Evolutionary conservation across 2,888 invertebrate species (phyloP), one percentile per base, ranked within the genome.

Genomic region (Ectemnius lituratus): DNA sequence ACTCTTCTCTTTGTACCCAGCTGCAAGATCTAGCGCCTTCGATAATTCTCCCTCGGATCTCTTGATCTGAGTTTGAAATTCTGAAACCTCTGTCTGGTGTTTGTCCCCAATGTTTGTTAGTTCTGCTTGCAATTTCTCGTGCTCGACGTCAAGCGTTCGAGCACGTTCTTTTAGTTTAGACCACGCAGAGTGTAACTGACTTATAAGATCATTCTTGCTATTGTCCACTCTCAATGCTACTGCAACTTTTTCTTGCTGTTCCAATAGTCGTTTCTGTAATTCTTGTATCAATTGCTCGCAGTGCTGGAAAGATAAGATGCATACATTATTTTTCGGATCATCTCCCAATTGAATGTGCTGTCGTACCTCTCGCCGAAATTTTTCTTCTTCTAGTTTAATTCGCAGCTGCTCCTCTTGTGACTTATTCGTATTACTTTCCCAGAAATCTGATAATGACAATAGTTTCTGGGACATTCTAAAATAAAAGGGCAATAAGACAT

Each of bases 171-270:
- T 89, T 60, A 92, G 92, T 85, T 92, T 93, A 16, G 93, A 91
- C 92, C 94, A 94, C 0, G 94, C 94, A 14, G 93, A 93, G 69
- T 94, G 93, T 57, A 95, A 93, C 83, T 94, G 94, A 3, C 91
- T 86, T 67, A 97, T 94, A 0, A 95, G 94, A 0, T 92, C 90
- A 84, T 96, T 96, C 87, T 97, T 97, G 0, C 94, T 93, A 68
- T 94, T 93, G 88, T 97, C 96, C 0, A 96, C 95, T 88, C 94
- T 93, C 4, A 96, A 89, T 0, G 96, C 96, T 0, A 96, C 96
- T 0, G 96, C 95, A 37, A 97, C 88, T 83, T 95, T 95, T 88
- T 97, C 95, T 88, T 96, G 95, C 82, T 95, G 94, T 81, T 96
- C 96, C 28, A 96, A 90, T 63, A 95, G 90, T 80, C 94, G 94